Evolutionary conservation across 2,797 vertebrate genomes (phyloP).

Genomic region (Pelochelys cantorii): DNA sequence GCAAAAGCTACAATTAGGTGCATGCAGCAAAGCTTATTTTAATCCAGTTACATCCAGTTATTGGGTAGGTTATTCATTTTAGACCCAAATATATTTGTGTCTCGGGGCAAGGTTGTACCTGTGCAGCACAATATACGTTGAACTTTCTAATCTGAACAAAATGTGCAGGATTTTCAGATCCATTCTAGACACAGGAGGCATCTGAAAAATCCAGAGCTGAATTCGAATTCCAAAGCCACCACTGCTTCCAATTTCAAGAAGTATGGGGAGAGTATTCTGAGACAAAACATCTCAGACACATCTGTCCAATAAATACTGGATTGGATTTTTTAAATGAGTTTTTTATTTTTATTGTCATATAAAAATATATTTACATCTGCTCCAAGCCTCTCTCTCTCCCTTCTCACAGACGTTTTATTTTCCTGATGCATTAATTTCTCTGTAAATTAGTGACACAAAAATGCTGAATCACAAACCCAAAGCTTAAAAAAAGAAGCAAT

Average conservation of each 20-base stretch:
- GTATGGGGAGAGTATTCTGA: not conserved
- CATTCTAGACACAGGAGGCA: not conserved
- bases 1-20: not conserved
- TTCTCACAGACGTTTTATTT: not conserved
- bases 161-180: not conserved
- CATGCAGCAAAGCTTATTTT: not conserved
- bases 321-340: not conserved
- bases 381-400: not conserved
- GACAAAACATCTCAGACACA: not conserved
- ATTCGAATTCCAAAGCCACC: not conserved
- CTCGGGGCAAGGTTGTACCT: not conserved
- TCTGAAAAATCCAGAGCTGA: not conserved
- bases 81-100: not conserved
- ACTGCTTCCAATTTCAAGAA: not conserved
- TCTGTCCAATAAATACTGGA: not conserved
- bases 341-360: not conserved
- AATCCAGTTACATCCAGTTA: not conserved
- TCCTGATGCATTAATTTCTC: not conserved
- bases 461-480: constrained; percentile 69
- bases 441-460: constrained; percentile 31
- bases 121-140: not conserved
- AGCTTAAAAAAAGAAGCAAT: constrained; percentile 10
- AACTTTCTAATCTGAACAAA: not conserved
- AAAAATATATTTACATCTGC: not conserved
- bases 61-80: not conserved